Conservation (phyloP, 1,140 invertebrate species). For the Telenomus remus region DNA sequence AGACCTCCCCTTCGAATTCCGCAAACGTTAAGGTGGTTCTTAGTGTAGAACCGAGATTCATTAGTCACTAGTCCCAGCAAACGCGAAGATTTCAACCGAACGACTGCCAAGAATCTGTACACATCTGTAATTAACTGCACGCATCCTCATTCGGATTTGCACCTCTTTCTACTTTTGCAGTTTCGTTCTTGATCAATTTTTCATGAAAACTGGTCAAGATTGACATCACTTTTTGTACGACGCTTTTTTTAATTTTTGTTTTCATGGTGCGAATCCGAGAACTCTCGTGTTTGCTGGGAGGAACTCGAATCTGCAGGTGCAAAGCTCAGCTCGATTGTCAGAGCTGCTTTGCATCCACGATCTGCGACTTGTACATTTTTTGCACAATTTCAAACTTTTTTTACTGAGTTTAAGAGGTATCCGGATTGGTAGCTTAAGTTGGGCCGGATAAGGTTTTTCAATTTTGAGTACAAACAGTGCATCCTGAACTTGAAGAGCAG, state of each 20-base stretch:
- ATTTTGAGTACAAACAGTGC: slow-evolving; percentile 17
- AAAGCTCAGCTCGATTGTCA: slow-evolving; percentile 33
- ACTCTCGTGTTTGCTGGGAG: slow-evolving; percentile 16
- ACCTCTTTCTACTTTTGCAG: no score
- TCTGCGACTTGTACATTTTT: slow-evolving; percentile 21
- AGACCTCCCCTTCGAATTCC: slow-evolving; percentile 67
- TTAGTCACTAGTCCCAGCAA: slow-evolving; percentile 35
- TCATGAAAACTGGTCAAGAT: neutral
- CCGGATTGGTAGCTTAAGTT: slow-evolving; percentile 5
- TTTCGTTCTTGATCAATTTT: no score
- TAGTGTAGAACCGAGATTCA: slow-evolving; percentile 38
- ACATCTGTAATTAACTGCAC: no score
- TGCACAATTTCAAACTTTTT: slow-evolving; percentile 10
- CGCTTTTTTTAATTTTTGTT: no score
- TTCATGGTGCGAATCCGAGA: slow-evolving; percentile 6
- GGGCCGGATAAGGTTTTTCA: neutral
- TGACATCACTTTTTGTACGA: neutral
- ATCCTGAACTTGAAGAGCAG: no score
- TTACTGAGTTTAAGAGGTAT: neutral
- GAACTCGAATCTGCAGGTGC: slow-evolving; percentile 24
- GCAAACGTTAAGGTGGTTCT: slow-evolving; percentile 54
- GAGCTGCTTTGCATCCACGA: slow-evolving; percentile 14
- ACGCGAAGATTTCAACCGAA: neutral
- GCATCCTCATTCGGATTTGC: no score
- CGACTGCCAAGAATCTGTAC: neutral